Conservation (phyloP, 2,888 invertebrate genomes). For the Nemapogon koenigi region DNA sequence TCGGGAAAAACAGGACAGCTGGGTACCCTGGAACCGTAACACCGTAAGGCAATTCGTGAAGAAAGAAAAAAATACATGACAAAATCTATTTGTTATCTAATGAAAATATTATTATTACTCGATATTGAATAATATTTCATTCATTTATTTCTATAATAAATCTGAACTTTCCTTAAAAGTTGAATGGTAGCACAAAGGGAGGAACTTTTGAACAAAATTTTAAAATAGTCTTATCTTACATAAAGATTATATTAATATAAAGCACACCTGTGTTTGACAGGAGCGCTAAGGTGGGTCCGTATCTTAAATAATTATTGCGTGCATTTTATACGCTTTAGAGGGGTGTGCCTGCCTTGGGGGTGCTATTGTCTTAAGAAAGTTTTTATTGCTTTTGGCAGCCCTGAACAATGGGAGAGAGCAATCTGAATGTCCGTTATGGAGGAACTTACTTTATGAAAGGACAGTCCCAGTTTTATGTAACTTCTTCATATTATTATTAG, state of each 20-base stretch:
- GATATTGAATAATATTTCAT: too few relatives aligned
- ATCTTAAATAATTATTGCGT: constrained; percentile 58
- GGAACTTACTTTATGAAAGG: not conserved
- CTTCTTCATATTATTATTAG: not conserved
- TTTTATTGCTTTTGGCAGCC: constrained; percentile 59
- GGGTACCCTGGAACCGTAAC: too few relatives aligned
- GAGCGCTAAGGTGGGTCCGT: constrained; percentile 49
- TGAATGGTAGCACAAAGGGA: too few relatives aligned
- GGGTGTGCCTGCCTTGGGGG: constrained; percentile 48
- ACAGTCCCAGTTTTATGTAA: not conserved
- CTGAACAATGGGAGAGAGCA: constrained; percentile 54
- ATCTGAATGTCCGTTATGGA: constrained; percentile 29
- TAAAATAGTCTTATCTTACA: too few relatives aligned
- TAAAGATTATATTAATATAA: constrained; percentile 33
- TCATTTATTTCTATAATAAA: too few relatives aligned
- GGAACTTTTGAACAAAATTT: too few relatives aligned
- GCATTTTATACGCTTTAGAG: constrained; percentile 36
- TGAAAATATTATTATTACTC: too few relatives aligned
- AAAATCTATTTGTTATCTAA: too few relatives aligned
- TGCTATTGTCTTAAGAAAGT: constrained; percentile 58
- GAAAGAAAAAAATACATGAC: too few relatives aligned
- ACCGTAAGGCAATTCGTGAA: too few relatives aligned
- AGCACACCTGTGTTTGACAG: constrained; percentile 49
- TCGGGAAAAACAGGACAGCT: too few relatives aligned
- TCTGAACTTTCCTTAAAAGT: too few relatives aligned